These are phyloP conservation scores for Lordiphosa fenestrarum DNA, from an alignment of 2,888 invertebrate species.

Conservation along the genomic window DNA sequence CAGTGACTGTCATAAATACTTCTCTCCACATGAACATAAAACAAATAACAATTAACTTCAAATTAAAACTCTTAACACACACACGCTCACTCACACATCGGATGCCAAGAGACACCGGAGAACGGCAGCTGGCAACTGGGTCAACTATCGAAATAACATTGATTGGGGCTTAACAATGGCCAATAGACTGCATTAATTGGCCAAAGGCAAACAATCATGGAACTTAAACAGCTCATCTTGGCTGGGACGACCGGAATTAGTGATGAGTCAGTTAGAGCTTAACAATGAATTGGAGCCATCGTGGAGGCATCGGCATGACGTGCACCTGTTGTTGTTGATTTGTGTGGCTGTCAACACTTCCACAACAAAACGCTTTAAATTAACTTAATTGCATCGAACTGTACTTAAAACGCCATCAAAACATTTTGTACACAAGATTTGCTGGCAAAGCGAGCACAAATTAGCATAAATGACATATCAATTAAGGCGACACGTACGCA, in stretches of 20 bases:
- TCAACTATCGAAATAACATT: constrained; percentile 27
- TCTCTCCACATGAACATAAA: constrained; percentile 33
- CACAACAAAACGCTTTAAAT: constrained; percentile 56
- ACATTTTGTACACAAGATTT: constrained; percentile 32
- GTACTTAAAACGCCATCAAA: constrained; percentile 49
- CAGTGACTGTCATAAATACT: constrained; percentile 43
- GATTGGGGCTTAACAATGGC: constrained; percentile 19
- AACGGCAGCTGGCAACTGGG: constrained; percentile 48
- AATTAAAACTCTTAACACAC: constrained; percentile 49
- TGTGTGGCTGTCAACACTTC: constrained; percentile 56
- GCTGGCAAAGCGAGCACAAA: constrained; percentile 31
- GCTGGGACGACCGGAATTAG: background rate
- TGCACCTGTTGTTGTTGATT: constrained; percentile 31
- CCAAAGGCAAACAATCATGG: constrained; percentile 29
- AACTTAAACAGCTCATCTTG: constrained; percentile 34
- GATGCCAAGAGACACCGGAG: constrained; percentile 10
- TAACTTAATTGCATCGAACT: constrained; percentile 62
- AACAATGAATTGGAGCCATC: constrained; percentile 33
- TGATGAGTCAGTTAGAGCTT: constrained; percentile 5
- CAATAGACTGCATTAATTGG: constrained; percentile 51
- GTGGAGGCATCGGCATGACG: constrained; percentile 5
- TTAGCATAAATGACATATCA: constrained; percentile 73
- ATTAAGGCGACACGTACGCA: constrained; percentile 67
- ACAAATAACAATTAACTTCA: constrained; percentile 37
- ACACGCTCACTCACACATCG: constrained; percentile 30